Evolutionary conservation across 2,797 vertebrate species (phyloP), one percentile per base, ranked within the genome.

Genomic region (Pseudocheirus occidentalis): DNA sequence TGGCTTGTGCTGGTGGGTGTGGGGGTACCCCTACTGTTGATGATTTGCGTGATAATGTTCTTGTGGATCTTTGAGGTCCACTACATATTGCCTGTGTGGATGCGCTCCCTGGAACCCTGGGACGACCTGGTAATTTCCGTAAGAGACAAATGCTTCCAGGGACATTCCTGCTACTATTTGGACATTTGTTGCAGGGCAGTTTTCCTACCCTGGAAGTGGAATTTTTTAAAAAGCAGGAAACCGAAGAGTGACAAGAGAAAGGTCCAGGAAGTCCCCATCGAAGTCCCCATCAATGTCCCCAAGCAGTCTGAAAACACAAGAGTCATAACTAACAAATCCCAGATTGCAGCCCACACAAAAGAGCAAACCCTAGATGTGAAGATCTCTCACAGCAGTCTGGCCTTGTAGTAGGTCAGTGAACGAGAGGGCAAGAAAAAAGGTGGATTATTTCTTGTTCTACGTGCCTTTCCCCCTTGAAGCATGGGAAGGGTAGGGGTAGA

Each of bases 21-120:
- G 2, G 99, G 99, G 0, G 98, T 99, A 92, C 99, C 99, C 28
- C 98, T 92, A 2, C 31, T 97, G 0, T 93, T 98, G 7, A 94
- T 98, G 27, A 4, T 99, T 66, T 0, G 99, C n/a, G 91, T 99
- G 90, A 46, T 81, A 21, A 99, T 99, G 10, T 0, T 99, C 73
- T 98, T 99, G 99, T 99, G 99, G 98, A 97, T 97, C 0, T 99
- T 91, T 94, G 98, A 98, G 27, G 99, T 98, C 0, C 97, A 94
- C 34, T 55, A 59, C 81, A 97, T 99, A 98, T 97, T 99, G 95
- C 99, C 99, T 0, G 1, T 31, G 46, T 99, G 99, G 92, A 97
- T 99, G 98, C 99, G 97, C 97, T 99, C 99, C 0, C 96, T 99
- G 94, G 98, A 98, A 21, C 99, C 99, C 0, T 99, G 99, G 99